These are phyloP conservation scores for Xestoiulus laeticollis DNA, from an alignment of 2,888 invertebrate genomes.

Conservation along the genomic window DNA sequence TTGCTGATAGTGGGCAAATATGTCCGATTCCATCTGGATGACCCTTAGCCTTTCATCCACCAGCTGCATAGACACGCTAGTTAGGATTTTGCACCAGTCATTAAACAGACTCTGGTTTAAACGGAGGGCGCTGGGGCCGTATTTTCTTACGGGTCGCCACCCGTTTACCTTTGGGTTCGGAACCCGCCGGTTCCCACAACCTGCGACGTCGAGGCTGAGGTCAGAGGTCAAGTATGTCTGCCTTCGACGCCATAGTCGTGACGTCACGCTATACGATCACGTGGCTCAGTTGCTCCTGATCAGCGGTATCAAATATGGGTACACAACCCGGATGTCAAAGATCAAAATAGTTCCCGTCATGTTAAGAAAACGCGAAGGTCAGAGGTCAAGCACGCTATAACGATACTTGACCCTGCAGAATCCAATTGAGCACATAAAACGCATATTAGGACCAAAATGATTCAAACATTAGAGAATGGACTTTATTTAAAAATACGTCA, in stretches of 20 bases:
- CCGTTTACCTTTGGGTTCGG: not conserved
- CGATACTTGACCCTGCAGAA: no score
- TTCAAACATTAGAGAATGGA: no score
- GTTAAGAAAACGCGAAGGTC: no score
- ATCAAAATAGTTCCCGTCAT: no score
- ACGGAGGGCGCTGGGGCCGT: not conserved
- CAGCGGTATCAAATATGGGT: not conserved
- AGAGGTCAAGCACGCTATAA: no score
- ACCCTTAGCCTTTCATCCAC: not conserved
- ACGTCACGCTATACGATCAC: no score
- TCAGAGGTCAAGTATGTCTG: not conserved
- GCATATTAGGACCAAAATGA: no score
- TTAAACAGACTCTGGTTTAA: not conserved
- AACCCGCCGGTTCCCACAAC: not conserved
- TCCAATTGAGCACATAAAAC: no score
- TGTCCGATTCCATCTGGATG: not conserved
- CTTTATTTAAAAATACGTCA: no score
- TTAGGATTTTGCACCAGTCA: not conserved
- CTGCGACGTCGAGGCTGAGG: not conserved
- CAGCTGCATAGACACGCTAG: slow-evolving; percentile 7
- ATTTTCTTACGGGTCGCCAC: not conserved
- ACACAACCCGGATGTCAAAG: not conserved
- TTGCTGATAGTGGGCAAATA: not conserved
- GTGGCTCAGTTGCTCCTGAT: not conserved
- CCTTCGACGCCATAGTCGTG: not conserved